Base-by-base conservation (phyloP, 92 coral and sea anemone species). In the Muricea muricata region DNA sequence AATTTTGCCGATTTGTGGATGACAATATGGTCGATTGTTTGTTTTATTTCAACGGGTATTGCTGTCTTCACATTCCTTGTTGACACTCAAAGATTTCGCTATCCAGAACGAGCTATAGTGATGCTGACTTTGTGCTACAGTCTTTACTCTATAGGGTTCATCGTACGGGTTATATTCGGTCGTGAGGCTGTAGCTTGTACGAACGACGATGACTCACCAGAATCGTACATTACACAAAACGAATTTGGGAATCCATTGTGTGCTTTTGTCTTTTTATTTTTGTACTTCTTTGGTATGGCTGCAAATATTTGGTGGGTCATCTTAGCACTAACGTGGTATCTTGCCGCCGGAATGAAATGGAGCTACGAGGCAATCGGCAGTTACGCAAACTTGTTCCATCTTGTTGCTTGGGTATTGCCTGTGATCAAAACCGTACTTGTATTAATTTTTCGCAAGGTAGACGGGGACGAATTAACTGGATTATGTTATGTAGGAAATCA, bases 291-390 rank as follows among this genome's bases (percentile, higher is more conserved):
- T 58, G 88, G 96, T 76, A 97, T 97, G 99, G 99, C 99, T 7
- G 99, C 97, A 7, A 97, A 93, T 24, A 91, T 97, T 78, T 97
- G 99, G 99, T 97, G 99, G 99, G 99, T 97, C 6, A 86, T 97
- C 77, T 73, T 97, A 17, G 97, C 99, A 26, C 88, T 97, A 9
- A 97, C 93, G 10, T 97, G 99, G 99, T 97, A 94, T 85, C 91
- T 97, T 0, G 98, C 98, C 3, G 99, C 99, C 32, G 99, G 98
- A 1, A 97, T 97, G 99, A 97, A 97, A 66, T 93, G 98, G 99
- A 93, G 97, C 3, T 80, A 91, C 78, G 98, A 94, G 35, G 98
- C 98, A 0, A 97, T 97, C 11, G 94, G 97, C 28, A 94, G 97
- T 0, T 97, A 97, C 55, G 91, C 99, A 41, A 97, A 94, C 56